Conservation (phyloP, 2,113 vertebrate species). For the Mixornis gularis region DNA sequence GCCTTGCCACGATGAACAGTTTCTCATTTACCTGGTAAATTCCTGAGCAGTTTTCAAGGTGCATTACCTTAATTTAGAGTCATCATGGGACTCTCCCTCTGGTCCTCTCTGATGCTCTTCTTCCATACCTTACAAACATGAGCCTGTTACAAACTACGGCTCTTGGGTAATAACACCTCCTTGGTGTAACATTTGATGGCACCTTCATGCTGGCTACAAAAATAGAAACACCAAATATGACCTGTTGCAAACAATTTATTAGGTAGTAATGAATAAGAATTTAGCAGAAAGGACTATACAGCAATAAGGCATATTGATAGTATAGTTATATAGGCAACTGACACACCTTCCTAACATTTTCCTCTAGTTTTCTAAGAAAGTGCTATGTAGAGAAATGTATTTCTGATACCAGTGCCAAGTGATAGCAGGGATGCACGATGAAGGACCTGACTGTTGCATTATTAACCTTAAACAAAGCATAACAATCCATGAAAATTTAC, state of each 20-base stretch:
- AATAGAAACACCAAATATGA: background rate
- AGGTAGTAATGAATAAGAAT: slow-evolving; percentile 35
- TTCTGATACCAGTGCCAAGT: background rate
- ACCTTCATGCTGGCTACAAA: background rate
- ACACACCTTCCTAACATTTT: background rate
- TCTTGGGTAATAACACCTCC: background rate
- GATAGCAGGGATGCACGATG: background rate
- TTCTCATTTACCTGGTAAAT: background rate
- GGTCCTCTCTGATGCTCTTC: background rate
- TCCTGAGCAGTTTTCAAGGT: background rate
- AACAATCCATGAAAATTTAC: background rate
- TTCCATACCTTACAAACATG: background rate
- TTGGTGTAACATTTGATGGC: background rate
- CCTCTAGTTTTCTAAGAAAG: slow-evolving; percentile 30
- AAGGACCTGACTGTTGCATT: background rate
- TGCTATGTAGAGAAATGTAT: background rate
- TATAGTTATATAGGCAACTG: background rate
- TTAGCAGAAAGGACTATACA: slow-evolving; percentile 18
- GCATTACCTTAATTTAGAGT: background rate
- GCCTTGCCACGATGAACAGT: background rate
- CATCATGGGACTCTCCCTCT: background rate
- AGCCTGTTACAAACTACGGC: background rate
- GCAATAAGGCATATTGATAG: slow-evolving; percentile 22
- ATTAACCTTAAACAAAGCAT: background rate
- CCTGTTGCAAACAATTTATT: slow-evolving; percentile 45